These are phyloP conservation scores for Thalassaphorura encarpata DNA, from an alignment of 1,140 invertebrate genomes.

Conservation along the genomic window DNA sequence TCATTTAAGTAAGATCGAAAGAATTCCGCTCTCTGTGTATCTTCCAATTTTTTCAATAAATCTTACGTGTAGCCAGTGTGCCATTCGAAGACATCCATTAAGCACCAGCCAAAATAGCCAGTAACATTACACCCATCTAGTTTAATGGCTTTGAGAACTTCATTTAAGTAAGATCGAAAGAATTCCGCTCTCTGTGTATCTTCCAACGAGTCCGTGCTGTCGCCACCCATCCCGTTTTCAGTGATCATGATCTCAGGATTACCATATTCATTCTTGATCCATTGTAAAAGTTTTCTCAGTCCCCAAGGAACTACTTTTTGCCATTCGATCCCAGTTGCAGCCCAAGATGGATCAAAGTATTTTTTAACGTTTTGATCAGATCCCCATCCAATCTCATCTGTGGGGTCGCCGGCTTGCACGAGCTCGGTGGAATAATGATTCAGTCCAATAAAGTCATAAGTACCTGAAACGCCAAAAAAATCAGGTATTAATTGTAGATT, in stretches of 20 bases:
- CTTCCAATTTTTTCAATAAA: no score
- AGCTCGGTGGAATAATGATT: slow-evolving; percentile 23
- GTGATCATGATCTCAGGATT: slow-evolving; percentile 38
- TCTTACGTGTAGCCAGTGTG: slow-evolving; percentile 12
- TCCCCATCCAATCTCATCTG: neutral
- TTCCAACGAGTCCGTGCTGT: slow-evolving; percentile 34
- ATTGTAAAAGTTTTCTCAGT: slow-evolving; percentile 37
- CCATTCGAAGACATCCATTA: slow-evolving; percentile 25
- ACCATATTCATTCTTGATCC: slow-evolving; percentile 37
- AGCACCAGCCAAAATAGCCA: slow-evolving; percentile 17
- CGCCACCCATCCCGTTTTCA: slow-evolving; percentile 40
- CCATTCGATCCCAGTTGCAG: neutral
- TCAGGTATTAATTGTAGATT: neutral
- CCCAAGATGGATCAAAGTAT: slow-evolving; percentile 11
- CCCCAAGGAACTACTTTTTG: slow-evolving; percentile 34
- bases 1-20: slow-evolving; percentile 51
- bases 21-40: slow-evolving; percentile 45
- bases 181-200: slow-evolving; percentile 37
- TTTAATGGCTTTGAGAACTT: slow-evolving; percentile 19
- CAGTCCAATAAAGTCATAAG: slow-evolving; percentile 18
- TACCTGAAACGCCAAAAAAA: slow-evolving; percentile 32
- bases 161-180: slow-evolving; percentile 36
- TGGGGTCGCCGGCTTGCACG: neutral
- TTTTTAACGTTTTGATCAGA: slow-evolving; percentile 5
- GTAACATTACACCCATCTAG: slow-evolving; percentile 22